Evolutionary conservation across 2,113 vertebrate genomes (phyloP).

Genomic region (Callopanchax toddi): DNA sequence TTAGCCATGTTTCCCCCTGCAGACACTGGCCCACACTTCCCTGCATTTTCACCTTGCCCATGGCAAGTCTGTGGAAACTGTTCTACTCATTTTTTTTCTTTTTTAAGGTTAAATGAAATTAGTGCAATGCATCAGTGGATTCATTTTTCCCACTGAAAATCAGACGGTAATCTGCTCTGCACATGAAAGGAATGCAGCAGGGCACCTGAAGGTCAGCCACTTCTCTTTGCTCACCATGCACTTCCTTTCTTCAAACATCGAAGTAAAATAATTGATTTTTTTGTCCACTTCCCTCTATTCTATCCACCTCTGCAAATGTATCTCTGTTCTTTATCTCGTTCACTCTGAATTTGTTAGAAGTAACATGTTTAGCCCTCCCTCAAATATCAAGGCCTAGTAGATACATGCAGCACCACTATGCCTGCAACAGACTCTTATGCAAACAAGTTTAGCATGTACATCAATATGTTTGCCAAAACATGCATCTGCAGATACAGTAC

Average conservation of each 20-base stretch:
- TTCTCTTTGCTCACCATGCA: constrained; percentile 39
- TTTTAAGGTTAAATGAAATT: constrained; percentile 74
- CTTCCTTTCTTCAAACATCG: constrained; percentile 51
- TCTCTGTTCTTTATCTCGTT: constrained; percentile 26
- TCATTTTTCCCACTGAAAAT: constrained; percentile 66
- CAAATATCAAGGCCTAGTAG: constrained; percentile 50
- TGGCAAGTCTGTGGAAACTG: constrained; percentile 43
- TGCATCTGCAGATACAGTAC: background rate
- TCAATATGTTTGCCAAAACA: constrained; percentile 14
- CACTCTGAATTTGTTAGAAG: constrained; percentile 37
- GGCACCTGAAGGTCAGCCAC: constrained; percentile 70
- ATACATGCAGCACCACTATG: constrained; percentile 41
- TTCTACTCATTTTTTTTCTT: constrained; percentile 57
- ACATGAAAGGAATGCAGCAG: constrained; percentile 56
- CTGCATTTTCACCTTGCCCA: constrained; percentile 28
- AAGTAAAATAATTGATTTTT: constrained; percentile 51
- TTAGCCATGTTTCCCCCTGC: constrained; percentile 34
- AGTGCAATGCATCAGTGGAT: constrained; percentile 71
- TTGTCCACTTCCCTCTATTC: constrained; percentile 18
- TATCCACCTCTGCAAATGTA: constrained; percentile 19
- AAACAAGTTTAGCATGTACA: constrained; percentile 5
- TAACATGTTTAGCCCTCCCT: constrained; percentile 42
- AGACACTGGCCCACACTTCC: constrained; percentile 6
- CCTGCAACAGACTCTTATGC: constrained; percentile 4
- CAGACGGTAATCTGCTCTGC: constrained; percentile 58